Evolutionary conservation across 2,113 vertebrate species (phyloP).

Genomic region (Labeo catla): DNA sequence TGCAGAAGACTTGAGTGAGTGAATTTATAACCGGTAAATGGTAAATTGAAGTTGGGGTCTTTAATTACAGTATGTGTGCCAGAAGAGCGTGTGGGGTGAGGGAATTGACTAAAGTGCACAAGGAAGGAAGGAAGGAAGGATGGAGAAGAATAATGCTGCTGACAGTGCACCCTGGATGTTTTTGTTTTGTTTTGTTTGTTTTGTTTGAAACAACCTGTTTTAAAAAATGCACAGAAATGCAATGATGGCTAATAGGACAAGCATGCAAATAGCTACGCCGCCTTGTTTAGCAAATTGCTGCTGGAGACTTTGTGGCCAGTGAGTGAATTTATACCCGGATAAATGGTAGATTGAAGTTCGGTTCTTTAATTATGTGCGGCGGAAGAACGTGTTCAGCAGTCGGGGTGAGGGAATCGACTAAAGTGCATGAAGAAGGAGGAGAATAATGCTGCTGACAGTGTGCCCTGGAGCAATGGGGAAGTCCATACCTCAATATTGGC

Average conservation of each 20-base stretch:
- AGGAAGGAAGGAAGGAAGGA: background rate
- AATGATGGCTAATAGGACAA: background rate
- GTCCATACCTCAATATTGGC: slow-evolving; percentile 55
- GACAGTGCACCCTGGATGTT: slow-evolving; percentile 41
- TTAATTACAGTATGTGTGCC: slow-evolving; percentile 67
- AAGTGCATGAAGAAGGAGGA: slow-evolving; percentile 4
- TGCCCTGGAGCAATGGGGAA: slow-evolving; percentile 39
- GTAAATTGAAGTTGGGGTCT: slow-evolving; percentile 65
- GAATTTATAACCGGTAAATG: slow-evolving; percentile 71
- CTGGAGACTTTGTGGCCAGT: slow-evolving; percentile 54
- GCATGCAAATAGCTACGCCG: slow-evolving; percentile 48
- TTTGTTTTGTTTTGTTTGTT: too few relatives aligned
- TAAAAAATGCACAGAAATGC: background rate
- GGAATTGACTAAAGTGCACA: slow-evolving; percentile 42
- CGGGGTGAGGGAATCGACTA: slow-evolving; percentile 49
- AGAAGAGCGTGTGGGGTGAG: slow-evolving; percentile 60
- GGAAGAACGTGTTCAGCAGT: slow-evolving; percentile 66
- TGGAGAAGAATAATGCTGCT: slow-evolving; percentile 41
- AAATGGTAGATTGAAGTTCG: slow-evolving; percentile 70
- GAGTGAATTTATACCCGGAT: slow-evolving; percentile 69
- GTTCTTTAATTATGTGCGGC: slow-evolving; percentile 71
- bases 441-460: slow-evolving; percentile 54
- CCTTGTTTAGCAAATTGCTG: slow-evolving; percentile 66
- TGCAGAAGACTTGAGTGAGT: slow-evolving; percentile 58
- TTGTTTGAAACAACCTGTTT: background rate